Evolutionary conservation across 2,113 vertebrate species (phyloP).

Genomic region (Corythoichthys haematopterus): DNA sequence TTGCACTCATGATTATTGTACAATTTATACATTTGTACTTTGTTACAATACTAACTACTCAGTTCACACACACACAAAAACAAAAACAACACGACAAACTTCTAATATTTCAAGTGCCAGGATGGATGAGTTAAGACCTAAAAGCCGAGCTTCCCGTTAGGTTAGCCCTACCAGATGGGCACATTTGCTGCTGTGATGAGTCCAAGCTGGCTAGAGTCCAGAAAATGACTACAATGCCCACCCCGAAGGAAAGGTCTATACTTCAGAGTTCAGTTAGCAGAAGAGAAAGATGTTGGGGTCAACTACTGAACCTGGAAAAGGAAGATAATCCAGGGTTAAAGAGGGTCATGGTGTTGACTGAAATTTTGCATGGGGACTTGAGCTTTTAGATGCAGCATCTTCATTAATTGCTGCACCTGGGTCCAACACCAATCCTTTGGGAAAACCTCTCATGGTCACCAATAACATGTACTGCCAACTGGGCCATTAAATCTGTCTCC

Average conservation of each 20-base stretch:
- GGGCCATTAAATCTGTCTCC: conserved; percentile 57
- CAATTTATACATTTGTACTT: no score
- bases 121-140: conserved; percentile 25
- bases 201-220: conserved; percentile 53
- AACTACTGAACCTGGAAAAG: conserved; percentile 65
- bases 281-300: conserved; percentile 15
- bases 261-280: conserved; percentile 54
- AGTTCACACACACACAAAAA: not conserved
- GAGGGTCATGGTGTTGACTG: conserved; percentile 69
- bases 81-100: conserved; percentile 10
- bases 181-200: conserved; percentile 44
- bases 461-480: conserved; percentile 10
- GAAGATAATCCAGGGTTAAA: conserved; percentile 73
- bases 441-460: conserved; percentile 49
- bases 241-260: conserved; percentile 61
- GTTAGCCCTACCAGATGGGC: conserved; percentile 41
- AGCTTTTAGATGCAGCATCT: conserved; percentile 45
- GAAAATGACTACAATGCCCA: conserved; percentile 31
- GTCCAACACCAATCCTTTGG: conserved; percentile 42
- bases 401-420: conserved; percentile 75
- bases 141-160: conserved; percentile 33
- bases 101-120: conserved; percentile 11
- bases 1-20: no score
- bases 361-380: conserved; percentile 60
- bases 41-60: not conserved